Percentiles rank a stretch among this genome's conserved stretches.
Conservation (phyloP, 2,797 vertebrate genomes). For the Pangasius djambal region DNA sequence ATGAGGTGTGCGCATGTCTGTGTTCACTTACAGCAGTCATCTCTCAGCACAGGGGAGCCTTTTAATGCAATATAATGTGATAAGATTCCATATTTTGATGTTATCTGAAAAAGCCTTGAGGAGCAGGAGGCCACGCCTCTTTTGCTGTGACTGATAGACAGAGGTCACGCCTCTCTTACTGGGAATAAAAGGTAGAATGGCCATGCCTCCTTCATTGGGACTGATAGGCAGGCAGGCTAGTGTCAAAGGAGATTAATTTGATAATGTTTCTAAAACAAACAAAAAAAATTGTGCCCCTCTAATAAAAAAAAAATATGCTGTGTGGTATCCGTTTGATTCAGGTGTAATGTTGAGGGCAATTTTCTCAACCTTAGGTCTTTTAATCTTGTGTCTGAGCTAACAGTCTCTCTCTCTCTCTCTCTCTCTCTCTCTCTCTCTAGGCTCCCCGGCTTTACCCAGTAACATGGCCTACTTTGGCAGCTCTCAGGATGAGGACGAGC, state of each 20-base stretch:
- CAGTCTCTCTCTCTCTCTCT: neutral
- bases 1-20: neutral
- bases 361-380: neutral
- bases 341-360: neutral
- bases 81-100: too few species aligned
- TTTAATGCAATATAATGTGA: neutral
- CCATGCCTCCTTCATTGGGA: neutral
- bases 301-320: neutral
- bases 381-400: neutral
- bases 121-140: neutral
- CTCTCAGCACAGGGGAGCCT: neutral
- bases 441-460: conserved; percentile 92
- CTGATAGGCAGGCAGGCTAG: neutral
- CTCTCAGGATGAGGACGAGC: conserved; percentile 95
- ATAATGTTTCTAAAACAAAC: neutral
- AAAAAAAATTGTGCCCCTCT: neutral
- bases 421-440: conserved; percentile 65
- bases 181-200: neutral
- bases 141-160: neutral
- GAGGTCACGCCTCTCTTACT: neutral
- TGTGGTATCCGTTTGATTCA: neutral
- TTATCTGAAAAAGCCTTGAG: neutral
- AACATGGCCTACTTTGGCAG: conserved; percentile 97
- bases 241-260: neutral
- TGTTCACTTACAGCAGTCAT: neutral